phyloP scores from a whole-genome alignment of 2,888 invertebrate genomes.

The Crossocerus cetratus region DNA sequence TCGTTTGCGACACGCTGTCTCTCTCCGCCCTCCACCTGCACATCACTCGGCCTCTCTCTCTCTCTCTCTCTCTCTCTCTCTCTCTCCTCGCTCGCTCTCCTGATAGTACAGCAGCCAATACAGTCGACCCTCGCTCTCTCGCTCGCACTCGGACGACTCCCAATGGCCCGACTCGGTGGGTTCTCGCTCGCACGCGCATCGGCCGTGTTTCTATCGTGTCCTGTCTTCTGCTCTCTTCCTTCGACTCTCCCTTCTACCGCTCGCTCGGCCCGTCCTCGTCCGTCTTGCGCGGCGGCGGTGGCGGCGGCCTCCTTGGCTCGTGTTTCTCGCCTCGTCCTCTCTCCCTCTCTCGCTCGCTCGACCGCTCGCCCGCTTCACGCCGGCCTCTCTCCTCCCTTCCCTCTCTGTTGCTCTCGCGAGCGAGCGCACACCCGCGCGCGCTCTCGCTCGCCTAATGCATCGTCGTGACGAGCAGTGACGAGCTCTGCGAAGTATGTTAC shows the following conservation, averaged over 20 bases:
- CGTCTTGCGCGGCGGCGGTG: no score
- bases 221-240: slow-evolving; percentile 13
- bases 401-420: slow-evolving; percentile 16
- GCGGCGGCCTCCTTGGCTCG: background rate
- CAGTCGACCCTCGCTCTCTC: no score
- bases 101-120: no score
- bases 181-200: background rate
- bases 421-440: slow-evolving; percentile 5
- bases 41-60: slow-evolving; percentile 12
- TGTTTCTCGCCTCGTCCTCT: background rate
- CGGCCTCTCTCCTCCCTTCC: slow-evolving; percentile 1
- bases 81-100: background rate
- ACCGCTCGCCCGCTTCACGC: slow-evolving; percentile 19
- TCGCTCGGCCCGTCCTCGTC: background rate
- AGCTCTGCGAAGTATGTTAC: slow-evolving; percentile 30
- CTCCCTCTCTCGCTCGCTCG: slow-evolving; percentile 2
- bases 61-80: slow-evolving; percentile 11
- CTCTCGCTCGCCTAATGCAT: slow-evolving; percentile 33
- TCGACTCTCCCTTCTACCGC: slow-evolving; percentile 1
- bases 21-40: slow-evolving; percentile 21
- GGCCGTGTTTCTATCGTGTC: slow-evolving; percentile 10
- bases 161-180: no score
- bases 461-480: slow-evolving; percentile 38
- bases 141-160: background rate
- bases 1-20: slow-evolving; percentile 31